Percentiles rank a stretch among this genome's conserved stretches.
Conservation (phyloP, 2,888 invertebrate genomes). For the Merodon equestris region DNA sequence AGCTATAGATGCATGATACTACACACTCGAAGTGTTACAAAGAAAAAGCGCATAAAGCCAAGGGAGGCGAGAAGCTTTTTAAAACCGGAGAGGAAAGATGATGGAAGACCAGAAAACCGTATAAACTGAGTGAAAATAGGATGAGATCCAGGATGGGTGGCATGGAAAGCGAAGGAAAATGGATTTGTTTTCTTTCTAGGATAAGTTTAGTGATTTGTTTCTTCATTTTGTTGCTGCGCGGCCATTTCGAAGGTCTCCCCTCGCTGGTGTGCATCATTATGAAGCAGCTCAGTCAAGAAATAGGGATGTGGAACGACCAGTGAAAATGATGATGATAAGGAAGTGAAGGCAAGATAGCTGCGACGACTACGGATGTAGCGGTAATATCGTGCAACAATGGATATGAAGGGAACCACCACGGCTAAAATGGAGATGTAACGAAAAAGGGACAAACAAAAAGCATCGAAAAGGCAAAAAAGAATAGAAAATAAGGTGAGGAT, state of each 20-base stretch:
- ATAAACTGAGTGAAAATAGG: conserved; percentile 64
- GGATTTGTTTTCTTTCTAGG: conserved; percentile 58
- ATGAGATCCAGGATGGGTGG: background rate
- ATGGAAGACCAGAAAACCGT: conserved; percentile 61
- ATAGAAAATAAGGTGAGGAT: conserved; percentile 36
- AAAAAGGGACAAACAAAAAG: conserved; percentile 28
- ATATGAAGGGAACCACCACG: background rate
- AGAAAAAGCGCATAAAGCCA: conserved; percentile 37
- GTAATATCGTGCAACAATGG: conserved; percentile 57
- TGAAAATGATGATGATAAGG: conserved; percentile 38
- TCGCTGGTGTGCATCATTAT: conserved; percentile 58
- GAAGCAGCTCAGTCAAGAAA: conserved; percentile 44
- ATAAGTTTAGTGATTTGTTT: conserved; percentile 59
- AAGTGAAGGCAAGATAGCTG: conserved; percentile 46
- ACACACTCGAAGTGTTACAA: conserved; percentile 17
- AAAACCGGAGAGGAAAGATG: conserved; percentile 41
- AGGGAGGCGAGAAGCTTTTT: too few species aligned
- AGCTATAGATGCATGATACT: too few species aligned
- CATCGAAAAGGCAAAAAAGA: conserved; percentile 13
- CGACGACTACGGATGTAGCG: conserved; percentile 21
- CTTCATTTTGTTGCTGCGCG: conserved; percentile 16
- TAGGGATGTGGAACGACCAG: conserved; percentile 1
- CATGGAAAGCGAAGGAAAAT: conserved; percentile 47
- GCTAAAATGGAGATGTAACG: background rate
- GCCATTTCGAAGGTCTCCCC: conserved; percentile 3